Percentiles rank a stretch among this genome's conserved stretches.
Evolutionary conservation across 2,113 vertebrate species (phyloP).

Genomic region (Atlantisia rogersi): DNA sequence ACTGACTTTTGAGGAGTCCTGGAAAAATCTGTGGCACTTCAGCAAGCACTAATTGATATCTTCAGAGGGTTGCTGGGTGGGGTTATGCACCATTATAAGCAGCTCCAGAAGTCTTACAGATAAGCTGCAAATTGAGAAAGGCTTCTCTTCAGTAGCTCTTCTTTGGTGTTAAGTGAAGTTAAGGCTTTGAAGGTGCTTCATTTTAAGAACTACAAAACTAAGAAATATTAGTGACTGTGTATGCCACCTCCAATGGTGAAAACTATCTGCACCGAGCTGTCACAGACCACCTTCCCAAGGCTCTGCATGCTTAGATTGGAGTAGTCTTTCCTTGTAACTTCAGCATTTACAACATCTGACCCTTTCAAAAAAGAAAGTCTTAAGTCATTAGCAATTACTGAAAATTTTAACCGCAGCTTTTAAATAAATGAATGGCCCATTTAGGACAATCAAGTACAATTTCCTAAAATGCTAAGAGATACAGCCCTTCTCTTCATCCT

Average conservation of each 20-base stretch:
- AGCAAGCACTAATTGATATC: neutral
- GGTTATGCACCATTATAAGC: neutral
- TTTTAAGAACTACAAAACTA: neutral
- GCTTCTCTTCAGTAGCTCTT: neutral
- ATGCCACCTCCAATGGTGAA: neutral
- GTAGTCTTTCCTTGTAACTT: neutral
- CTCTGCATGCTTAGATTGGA: neutral
- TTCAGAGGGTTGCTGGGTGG: neutral
- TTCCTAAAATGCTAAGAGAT: neutral
- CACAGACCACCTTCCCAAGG: neutral
- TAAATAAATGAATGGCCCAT: neutral
- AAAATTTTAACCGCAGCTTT: neutral
- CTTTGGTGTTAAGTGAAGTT: neutral
- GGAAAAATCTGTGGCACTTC: neutral
- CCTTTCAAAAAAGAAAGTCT: neutral
- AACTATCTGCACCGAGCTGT: neutral
- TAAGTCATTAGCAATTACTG: neutral
- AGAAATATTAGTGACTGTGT: neutral
- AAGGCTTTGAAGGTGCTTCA: neutral
- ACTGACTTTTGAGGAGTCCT: neutral
- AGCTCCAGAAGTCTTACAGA: neutral
- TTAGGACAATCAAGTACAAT: neutral
- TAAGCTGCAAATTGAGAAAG: neutral
- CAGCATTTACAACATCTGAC: neutral
- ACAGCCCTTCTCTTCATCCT: neutral